A percentile compares a stretch with the other conserved stretches of the same genome.
phyloP scores from a whole-genome alignment of 2,888 invertebrate species.

The Drymonia ruficornis region DNA sequence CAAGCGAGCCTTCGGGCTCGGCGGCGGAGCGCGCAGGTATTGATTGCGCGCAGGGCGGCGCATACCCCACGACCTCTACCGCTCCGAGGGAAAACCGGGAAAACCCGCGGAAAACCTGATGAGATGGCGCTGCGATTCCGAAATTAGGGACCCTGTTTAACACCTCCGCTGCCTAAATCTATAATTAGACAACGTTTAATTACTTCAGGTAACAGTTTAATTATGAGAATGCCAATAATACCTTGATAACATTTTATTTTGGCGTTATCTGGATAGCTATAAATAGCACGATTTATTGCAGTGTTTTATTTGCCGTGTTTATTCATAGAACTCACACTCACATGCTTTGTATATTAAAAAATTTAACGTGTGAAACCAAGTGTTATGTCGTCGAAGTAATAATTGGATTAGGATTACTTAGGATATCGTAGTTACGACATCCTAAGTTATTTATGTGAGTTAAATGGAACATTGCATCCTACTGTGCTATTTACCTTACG shows the following conservation, averaged over 20 bases:
- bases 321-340: no score
- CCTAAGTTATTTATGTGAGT: background rate
- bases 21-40: conserved; percentile 68
- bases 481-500: background rate
- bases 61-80: conserved; percentile 62
- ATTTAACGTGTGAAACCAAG: background rate
- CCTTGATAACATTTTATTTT: background rate
- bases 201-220: background rate
- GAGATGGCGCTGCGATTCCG: conserved; percentile 62
- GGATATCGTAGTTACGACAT: no score
- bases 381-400: background rate
- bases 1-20: conserved; percentile 54
- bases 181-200: background rate
- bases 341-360: background rate
- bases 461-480: background rate
- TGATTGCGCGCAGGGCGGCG: conserved; percentile 67
- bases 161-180: background rate
- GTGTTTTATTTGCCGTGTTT: background rate
- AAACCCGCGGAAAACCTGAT: conserved; percentile 59
- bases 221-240: background rate
- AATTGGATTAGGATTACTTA: no score
- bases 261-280: background rate
- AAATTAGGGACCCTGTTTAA: background rate
- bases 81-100: conserved; percentile 48
- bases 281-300: background rate